Conservation (phyloP, 2,797 vertebrate species). For the Microtus obscurus region DNA sequence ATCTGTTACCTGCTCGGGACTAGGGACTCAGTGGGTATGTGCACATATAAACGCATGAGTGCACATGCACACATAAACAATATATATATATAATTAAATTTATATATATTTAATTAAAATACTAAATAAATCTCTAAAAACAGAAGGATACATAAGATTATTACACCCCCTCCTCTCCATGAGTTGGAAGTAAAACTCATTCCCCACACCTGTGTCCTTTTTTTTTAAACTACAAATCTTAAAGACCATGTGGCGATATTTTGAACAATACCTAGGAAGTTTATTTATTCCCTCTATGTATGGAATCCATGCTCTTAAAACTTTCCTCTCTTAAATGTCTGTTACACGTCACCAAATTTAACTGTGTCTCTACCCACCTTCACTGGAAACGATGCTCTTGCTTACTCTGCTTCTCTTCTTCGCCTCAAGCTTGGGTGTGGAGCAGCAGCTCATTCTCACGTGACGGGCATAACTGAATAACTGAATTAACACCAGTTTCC, state of each 20-base stretch:
- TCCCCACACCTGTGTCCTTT: background rate
- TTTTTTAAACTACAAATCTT: background rate
- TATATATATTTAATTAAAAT: background rate
- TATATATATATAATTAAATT: background rate
- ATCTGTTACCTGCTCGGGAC: background rate
- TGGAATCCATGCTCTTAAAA: background rate
- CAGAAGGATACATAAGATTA: background rate
- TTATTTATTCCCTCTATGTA: background rate
- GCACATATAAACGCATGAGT: too few species aligned
- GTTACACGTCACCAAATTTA: background rate
- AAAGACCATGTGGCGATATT: background rate
- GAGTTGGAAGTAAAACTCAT: background rate
- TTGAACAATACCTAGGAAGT: background rate
- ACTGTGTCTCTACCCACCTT: background rate
- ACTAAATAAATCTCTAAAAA: background rate
- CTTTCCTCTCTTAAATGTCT: background rate
- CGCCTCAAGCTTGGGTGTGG: background rate
- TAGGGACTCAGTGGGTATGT: background rate
- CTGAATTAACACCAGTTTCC: conserved; percentile 4
- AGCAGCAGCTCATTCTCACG: background rate
- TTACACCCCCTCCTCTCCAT: too few species aligned
- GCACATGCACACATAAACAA: background rate
- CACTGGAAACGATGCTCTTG: background rate
- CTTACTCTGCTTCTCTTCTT: background rate
- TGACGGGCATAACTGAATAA: background rate